Evolutionary conservation across 2,797 vertebrate species (phyloP).

Genomic region (Gallirallus australis): DNA sequence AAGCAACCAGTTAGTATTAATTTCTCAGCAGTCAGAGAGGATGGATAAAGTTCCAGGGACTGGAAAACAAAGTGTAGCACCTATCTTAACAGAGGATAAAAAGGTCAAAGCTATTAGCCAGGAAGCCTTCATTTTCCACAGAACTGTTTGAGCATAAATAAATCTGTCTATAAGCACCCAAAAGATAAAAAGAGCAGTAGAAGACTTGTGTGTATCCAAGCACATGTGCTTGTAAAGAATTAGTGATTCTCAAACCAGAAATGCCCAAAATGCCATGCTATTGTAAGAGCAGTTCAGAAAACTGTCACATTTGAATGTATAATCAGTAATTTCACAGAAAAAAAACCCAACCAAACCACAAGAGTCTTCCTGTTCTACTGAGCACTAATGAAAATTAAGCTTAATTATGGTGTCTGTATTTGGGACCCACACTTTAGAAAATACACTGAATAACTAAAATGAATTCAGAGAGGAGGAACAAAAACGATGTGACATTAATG

Average conservation of each 20-base stretch:
- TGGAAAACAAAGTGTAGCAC: not conserved
- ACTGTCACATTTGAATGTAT: not conserved
- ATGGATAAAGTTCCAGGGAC: not conserved
- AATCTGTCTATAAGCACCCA: not conserved
- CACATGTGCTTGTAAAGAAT: not conserved
- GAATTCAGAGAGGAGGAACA: not conserved
- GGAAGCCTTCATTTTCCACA: not conserved
- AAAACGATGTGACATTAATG: conserved; percentile 1
- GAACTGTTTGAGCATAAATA: not conserved
- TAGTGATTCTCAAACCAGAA: not conserved
- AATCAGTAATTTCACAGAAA: conserved; percentile 28
- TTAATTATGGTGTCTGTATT: conserved; percentile 37
- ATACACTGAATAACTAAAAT: not conserved
- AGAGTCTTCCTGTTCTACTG: conserved; percentile 31
- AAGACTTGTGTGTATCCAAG: not conserved
- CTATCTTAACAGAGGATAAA: not conserved
- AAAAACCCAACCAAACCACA: not conserved
- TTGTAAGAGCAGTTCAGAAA: not conserved
- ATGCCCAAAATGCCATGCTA: not conserved
- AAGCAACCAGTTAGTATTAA: not conserved
- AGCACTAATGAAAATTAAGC: conserved; percentile 56
- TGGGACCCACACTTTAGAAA: not conserved
- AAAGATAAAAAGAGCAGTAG: not conserved
- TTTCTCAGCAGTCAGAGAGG: conserved; percentile 22
- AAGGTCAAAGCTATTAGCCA: conserved; percentile 2